A percentile compares a stretch with the other conserved stretches of the same genome.
phyloP scores from a whole-genome alignment of 2,113 vertebrate species.

The Rhineura floridana region DNA sequence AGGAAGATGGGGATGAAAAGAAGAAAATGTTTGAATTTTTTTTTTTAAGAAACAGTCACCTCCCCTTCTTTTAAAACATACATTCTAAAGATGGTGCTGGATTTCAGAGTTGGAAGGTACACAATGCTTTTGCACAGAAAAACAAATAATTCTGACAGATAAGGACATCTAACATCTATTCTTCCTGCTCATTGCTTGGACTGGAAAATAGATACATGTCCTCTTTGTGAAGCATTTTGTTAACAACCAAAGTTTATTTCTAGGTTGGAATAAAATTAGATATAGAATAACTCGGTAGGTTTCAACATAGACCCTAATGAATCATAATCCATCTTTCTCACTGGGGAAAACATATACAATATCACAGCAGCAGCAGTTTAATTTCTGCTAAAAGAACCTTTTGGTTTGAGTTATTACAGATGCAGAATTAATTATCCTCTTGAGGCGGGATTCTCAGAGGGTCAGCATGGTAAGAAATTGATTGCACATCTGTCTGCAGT shows the following conservation, averaged over 20 bases:
- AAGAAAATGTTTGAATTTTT: too few relatives aligned
- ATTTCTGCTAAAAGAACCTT: constrained; percentile 29
- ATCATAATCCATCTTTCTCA: constrained; percentile 35
- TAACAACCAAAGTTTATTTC: constrained; percentile 3
- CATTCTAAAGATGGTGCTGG: neutral
- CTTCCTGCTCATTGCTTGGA: neutral
- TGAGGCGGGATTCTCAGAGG: constrained; percentile 18
- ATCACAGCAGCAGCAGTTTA: constrained; percentile 36
- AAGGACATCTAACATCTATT: neutral
- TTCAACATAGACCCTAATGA: constrained; percentile 32
- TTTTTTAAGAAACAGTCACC: neutral
- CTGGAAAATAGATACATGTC: neutral
- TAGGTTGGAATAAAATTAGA: neutral
- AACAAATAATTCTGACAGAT: neutral
- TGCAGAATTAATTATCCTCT: constrained; percentile 37
- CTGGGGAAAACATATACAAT: constrained; percentile 21
- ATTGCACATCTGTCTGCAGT: constrained; percentile 29
- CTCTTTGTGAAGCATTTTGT: neutral
- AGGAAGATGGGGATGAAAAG: neutral
- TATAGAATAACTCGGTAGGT: constrained; percentile 17
- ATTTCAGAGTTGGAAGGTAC: neutral
- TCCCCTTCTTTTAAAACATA: neutral
- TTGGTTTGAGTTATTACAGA: constrained; percentile 42
- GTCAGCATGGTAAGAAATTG: constrained; percentile 19
- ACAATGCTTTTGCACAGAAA: neutral